These are phyloP conservation scores for Drosophila mettleri DNA, from an alignment of 2,888 invertebrate genomes.

Conservation along the genomic window DNA sequence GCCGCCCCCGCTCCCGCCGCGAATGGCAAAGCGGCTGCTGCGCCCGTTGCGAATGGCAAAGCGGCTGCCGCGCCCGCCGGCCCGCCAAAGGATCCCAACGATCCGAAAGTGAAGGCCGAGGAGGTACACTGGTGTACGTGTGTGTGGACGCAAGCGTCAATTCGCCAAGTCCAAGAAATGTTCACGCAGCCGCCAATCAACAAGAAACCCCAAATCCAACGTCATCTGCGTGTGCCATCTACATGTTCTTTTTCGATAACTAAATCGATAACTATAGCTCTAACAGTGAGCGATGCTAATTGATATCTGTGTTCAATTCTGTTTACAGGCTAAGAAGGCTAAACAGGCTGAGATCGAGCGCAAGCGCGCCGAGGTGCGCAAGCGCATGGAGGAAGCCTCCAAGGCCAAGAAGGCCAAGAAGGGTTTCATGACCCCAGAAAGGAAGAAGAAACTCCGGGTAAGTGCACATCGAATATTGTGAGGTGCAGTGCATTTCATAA, in stretches of 20 bases:
- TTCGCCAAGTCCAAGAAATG: conserved; percentile 36
- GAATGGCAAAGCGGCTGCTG: conserved; percentile 64
- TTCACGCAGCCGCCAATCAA: conserved; percentile 21
- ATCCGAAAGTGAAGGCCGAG: conserved; percentile 82
- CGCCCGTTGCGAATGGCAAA: conserved; percentile 61
- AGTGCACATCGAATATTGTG: conserved; percentile 81
- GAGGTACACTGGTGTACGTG: conserved; percentile 83
- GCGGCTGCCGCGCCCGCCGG: conserved; percentile 74
- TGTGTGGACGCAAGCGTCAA: conserved; percentile 58
- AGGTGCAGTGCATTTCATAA: too few species aligned
- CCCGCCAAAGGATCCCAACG: conserved; percentile 82
- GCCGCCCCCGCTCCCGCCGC: conserved; percentile 53
- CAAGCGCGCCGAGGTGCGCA: conserved; percentile 99
- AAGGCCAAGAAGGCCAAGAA: conserved; percentile 99
- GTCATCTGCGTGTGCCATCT: conserved; percentile 56
- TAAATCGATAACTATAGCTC: conserved; percentile 14
- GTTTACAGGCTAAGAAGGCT: conserved; percentile 95
- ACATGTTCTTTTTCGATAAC: conserved; percentile 23
- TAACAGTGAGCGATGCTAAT: conserved; percentile 16
- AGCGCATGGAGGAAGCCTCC: conserved; percentile 99
- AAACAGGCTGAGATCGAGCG: conserved; percentile 99
- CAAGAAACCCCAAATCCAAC: conserved; percentile 5
- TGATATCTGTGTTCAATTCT: conserved; percentile 11
- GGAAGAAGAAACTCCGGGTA: conserved; percentile 99
- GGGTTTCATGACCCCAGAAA: conserved; percentile 99